Evolutionary conservation across 2,797 vertebrate genomes (phyloP), one percentile per base, ranked within the genome.

Genomic region (Poeciliopsis turneri): DNA sequence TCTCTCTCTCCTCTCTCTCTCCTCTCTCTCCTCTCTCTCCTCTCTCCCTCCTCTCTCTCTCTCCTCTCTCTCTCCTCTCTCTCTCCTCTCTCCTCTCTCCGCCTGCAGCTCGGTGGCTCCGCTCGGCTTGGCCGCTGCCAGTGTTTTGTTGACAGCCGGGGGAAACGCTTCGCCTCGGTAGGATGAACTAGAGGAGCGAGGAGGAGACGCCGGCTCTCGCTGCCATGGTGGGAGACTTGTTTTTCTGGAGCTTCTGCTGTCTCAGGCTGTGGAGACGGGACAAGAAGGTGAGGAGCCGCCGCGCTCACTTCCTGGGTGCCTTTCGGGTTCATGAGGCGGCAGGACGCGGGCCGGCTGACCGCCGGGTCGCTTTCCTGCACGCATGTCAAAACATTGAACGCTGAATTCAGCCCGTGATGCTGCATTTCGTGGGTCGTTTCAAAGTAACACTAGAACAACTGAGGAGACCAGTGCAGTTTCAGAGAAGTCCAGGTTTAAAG

Each of bases 191-290:
- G 90, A 89, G 20, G 51, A 59, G 85, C 20, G 2, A 74, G 77
- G 72, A 81, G 84, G 78, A 75, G 80, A 82, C 81, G 46, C 84
- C 77, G 71, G 89, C 87, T 84, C 78, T 84, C 39, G 90, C 85
- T 91, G 95, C 91, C 93, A 96, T 96, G 96, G 89, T 96, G 88
- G 93, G 95, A 82, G 95, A 96, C 78, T 68, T 96, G 80, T 95
- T 96, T 88, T 92, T 92, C 87, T 96, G 95, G 96, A 92, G 95
- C 86, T 96, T 95, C 84, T 96, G 96, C 93, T 96, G 96, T 93
- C 95, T 96, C 64, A 94, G 88, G 92, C 90, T 95, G 84, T 96
- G 95, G 96, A 95, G 86, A 71, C 93, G 87, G 76, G 94, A 96
- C 12, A 95, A 95, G 92, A 96, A 96, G 96, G 96, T 96, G 90